Percentiles rank a stretch among this genome's conserved stretches.
These are phyloP conservation scores for Frankliniella fusca DNA, from an alignment of 2,888 invertebrate genomes.

Conservation along the genomic window DNA sequence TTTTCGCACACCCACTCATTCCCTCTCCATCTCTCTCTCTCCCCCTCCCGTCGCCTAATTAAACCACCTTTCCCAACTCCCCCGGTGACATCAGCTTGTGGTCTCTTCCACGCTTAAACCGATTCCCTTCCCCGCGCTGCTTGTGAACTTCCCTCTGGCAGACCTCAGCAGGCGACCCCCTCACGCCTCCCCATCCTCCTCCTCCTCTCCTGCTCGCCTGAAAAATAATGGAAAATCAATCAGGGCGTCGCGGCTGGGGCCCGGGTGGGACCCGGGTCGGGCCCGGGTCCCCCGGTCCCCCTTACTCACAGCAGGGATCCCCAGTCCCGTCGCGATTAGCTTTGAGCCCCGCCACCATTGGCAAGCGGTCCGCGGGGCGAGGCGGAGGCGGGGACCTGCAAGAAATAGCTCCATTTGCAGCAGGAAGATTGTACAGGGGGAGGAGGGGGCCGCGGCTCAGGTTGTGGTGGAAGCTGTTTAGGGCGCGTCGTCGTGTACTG, in stretches of 20 bases:
- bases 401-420: background rate
- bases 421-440: no score
- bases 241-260: background rate
- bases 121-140: background rate
- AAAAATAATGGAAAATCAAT: background rate
- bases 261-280: background rate
- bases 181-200: no score
- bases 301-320: background rate
- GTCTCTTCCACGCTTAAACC: background rate
- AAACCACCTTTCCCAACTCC: slow-evolving; percentile 6
- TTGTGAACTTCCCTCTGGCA: background rate
- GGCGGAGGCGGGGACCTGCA: background rate
- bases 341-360: background rate
- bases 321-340: background rate
- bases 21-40: background rate
- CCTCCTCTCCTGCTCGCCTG: background rate
- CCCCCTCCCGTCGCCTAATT: background rate
- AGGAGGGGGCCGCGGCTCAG: no score
- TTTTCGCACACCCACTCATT: background rate
- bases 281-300: background rate
- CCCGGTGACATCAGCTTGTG: background rate
- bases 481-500: background rate
- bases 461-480: background rate
- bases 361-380: background rate
- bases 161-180: background rate